Evolutionary conservation across 2,113 vertebrate species (phyloP), one percentile per base, ranked within the genome.

Genomic region (Astatotilapia flaviijosephi): DNA sequence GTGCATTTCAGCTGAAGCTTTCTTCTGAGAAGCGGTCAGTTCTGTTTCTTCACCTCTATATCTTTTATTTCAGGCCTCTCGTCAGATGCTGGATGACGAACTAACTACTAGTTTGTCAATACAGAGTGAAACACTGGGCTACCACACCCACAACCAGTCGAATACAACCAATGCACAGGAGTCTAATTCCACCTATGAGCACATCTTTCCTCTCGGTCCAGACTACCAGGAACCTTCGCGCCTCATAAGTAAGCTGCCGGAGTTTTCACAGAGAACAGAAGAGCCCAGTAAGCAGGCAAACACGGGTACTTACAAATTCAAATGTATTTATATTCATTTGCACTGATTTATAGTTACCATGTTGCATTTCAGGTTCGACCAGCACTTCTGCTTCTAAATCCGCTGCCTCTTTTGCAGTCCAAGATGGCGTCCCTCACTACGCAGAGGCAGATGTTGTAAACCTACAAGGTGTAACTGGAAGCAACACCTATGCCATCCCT

Each of bases 401-500:
- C 0, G 91, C 95, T 85, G 94, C 96, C 51, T 80, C 96, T 53
- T 91, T 91, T 0, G 84, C 55, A 1, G 88, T 93, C 42, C 97
- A 97, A 0, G 98, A 99, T 9, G 98, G 98, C 0, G 98, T 97
- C 47, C 98, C 98, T 3, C 99, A 99, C 91, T 99, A 99, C 0
- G 99, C 99, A 0, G 98, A 99, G 94, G 99, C 99, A 0, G 98
- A 99, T 95, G 98, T 99, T 19, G 98, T 99, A 53, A 98, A 98
- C 92, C 96, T 99, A 86, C 99, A 99, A 88, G 98, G 98, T 0
- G 99, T 99, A 70, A 99, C 99, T 0, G 99, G 99, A 0, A 93
- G 98, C 91, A 99, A 99, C 96, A 99, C 98, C 2, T 99, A 99
- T 73, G 98, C 98, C 0, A 98, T 99, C 87, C 98, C 99, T 0